These are phyloP conservation scores for Pollenia griseotomentosa DNA, from an alignment of 2,888 invertebrate genomes.

Conservation along the genomic window DNA sequence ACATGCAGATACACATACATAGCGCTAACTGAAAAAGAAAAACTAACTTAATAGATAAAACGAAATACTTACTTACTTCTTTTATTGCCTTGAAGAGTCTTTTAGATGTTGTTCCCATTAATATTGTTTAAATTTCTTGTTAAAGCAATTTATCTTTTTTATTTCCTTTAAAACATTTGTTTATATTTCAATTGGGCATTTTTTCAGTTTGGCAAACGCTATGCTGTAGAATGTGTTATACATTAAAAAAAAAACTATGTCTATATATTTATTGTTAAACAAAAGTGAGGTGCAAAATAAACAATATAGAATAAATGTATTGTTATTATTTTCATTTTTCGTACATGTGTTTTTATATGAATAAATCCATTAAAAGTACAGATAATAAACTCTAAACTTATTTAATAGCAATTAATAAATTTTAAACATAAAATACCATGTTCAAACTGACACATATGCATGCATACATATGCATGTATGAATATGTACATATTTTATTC, in stretches of 20 bases:
- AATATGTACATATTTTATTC: too few relatives aligned
- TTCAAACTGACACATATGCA: not conserved
- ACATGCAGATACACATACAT: not conserved
- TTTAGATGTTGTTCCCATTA: too few relatives aligned
- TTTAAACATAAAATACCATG: not conserved
- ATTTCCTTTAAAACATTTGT: too few relatives aligned
- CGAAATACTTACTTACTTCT: too few relatives aligned
- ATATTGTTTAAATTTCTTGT: too few relatives aligned
- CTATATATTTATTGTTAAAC: not conserved
- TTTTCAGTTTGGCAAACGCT: not conserved
- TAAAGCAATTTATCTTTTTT: too few relatives aligned
- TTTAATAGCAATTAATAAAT: conserved; percentile 39
- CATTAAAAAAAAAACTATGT: not conserved
- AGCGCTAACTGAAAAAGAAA: not conserved
- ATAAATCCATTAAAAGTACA: conserved; percentile 26
- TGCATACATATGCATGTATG: too few relatives aligned
- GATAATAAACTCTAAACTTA: conserved; percentile 19
- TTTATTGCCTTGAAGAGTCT: too few relatives aligned
- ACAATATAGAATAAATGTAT: conserved; percentile 14
- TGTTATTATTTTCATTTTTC: not conserved
- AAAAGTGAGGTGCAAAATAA: conserved; percentile 43
- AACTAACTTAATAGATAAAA: too few relatives aligned
- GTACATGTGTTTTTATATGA: conserved; percentile 4
- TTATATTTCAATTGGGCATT: not conserved
- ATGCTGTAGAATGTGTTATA: not conserved